Conservation (phyloP, 2,113 vertebrate genomes). For the Dinomys branickii region DNA sequence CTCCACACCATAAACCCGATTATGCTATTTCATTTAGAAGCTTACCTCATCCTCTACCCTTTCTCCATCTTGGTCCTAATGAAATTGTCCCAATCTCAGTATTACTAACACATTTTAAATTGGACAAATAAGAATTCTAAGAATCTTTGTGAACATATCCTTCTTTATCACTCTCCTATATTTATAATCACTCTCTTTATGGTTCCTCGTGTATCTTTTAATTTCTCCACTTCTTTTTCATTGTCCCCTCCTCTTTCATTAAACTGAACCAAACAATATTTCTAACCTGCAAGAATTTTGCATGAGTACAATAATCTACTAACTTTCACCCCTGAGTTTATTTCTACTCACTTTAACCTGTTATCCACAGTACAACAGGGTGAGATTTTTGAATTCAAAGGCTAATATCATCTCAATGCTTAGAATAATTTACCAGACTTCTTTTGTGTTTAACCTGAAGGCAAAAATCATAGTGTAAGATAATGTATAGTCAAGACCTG, state of each 20-base stretch:
- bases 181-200: background rate
- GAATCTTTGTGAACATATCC: background rate
- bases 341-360: conserved; percentile 14
- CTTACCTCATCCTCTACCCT: background rate
- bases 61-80: background rate
- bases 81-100: background rate
- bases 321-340: background rate
- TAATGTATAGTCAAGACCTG: background rate
- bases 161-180: background rate
- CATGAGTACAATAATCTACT: background rate
- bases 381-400: conserved; percentile 40
- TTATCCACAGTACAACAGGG: background rate
- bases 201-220: background rate
- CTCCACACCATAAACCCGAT: background rate
- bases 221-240: conserved; percentile 8
- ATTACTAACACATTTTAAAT: background rate
- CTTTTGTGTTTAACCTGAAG: conserved; percentile 20
- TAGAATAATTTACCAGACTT: background rate
- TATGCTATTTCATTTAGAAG: background rate
- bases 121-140: background rate
- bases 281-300: background rate
- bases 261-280: background rate
- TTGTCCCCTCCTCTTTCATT: background rate
- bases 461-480: background rate
- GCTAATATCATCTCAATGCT: background rate